Percentiles rank a stretch among this genome's conserved stretches.
Conservation (phyloP, 2,113 vertebrate species). For the Actenoides hombroni region DNA sequence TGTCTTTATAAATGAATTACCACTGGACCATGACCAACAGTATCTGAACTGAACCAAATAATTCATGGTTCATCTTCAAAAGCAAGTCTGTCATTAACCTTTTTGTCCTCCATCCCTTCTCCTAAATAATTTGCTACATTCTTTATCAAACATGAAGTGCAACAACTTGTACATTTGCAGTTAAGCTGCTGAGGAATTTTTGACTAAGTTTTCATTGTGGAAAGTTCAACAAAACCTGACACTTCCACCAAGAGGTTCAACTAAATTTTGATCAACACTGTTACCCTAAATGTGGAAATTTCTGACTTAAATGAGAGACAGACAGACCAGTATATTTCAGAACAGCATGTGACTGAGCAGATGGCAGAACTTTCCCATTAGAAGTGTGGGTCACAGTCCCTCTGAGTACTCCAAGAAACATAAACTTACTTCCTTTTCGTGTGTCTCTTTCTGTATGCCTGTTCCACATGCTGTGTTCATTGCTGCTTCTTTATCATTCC, state of each 20-base stretch:
- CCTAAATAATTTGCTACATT: background rate
- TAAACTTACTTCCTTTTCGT: background rate
- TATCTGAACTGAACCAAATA: conserved; percentile 27
- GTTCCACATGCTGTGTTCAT: background rate
- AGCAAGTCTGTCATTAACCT: conserved; percentile 52
- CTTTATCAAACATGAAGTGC: conserved; percentile 24
- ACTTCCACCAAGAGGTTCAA: background rate
- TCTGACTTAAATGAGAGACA: background rate
- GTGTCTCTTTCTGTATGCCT: background rate
- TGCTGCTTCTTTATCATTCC: background rate
- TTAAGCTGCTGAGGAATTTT: background rate
- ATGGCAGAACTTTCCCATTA: background rate
- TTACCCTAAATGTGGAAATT: background rate
- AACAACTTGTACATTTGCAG: background rate
- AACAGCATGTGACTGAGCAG: background rate
- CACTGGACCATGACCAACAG: background rate
- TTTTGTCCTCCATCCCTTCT: background rate
- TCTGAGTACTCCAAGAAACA: background rate
- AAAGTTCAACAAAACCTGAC: background rate
- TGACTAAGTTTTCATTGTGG: background rate
- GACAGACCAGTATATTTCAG: background rate
- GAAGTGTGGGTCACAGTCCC: background rate
- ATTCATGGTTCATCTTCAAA: conserved; percentile 45
- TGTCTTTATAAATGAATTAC: conserved; percentile 51
- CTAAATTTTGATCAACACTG: background rate